These are phyloP conservation scores for Columba guinea DNA, from an alignment of 2,797 vertebrate species.

Conservation along the genomic window DNA sequence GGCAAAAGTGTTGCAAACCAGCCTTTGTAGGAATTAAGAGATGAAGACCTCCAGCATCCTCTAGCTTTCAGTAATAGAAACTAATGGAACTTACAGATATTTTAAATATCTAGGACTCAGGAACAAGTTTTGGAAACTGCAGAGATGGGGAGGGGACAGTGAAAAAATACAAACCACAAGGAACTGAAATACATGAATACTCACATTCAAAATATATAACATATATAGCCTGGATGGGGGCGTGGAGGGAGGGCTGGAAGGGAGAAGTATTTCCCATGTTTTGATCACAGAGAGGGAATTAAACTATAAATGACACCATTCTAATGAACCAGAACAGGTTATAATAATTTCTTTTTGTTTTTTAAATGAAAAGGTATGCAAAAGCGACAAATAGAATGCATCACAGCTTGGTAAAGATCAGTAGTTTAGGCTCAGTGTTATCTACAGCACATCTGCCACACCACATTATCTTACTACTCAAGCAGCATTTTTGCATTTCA, in stretches of 20 bases:
- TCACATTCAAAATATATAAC: neutral
- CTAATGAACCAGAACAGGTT: conserved; percentile 79
- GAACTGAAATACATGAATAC: neutral
- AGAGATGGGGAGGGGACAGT: neutral
- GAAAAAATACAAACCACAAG: neutral
- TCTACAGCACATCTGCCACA: conserved; percentile 79
- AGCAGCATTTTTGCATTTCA: conserved; percentile 82
- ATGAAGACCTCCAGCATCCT: neutral
- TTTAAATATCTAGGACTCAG: neutral
- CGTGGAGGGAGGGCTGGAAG: too few species aligned
- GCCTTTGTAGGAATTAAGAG: neutral
- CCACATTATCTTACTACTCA: conserved; percentile 73
- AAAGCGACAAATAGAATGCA: conserved; percentile 74
- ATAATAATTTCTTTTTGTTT: conserved; percentile 14
- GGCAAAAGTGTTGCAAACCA: neutral
- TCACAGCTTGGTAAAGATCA: conserved; percentile 72
- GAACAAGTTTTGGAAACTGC: neutral
- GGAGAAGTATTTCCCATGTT: conserved; percentile 12
- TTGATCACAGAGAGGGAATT: conserved; percentile 66
- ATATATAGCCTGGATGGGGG: neutral
- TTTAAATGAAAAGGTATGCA: conserved; percentile 71
- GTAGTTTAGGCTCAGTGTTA: conserved; percentile 66
- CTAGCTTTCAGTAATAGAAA: neutral
- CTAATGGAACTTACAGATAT: neutral
- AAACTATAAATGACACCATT: conserved; percentile 70